Conservation (phyloP, 2,888 invertebrate genomes). For the Rosalia funebris region DNA sequence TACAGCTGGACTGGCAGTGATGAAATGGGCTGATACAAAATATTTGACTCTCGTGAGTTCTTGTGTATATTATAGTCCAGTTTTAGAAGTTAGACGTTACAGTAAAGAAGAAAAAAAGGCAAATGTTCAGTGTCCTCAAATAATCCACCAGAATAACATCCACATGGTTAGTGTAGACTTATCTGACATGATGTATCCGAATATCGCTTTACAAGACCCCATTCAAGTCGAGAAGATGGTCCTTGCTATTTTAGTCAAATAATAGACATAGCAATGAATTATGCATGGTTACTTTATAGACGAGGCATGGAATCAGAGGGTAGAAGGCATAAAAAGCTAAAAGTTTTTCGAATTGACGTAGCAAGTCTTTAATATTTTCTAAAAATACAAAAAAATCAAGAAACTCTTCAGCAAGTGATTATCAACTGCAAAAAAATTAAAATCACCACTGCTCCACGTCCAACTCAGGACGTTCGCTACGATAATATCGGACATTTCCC, state of each 20-base stretch:
- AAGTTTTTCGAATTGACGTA: background rate
- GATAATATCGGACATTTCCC: background rate
- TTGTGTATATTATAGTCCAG: background rate
- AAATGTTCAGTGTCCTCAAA: background rate
- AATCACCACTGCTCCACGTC: too few relatives aligned
- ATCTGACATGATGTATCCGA: too few relatives aligned
- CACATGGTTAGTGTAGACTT: too few relatives aligned
- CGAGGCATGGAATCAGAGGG: background rate
- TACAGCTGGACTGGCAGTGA: background rate
- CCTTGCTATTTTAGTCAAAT: background rate
- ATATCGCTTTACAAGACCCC: background rate
- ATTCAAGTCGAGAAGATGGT: background rate
- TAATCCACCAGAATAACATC: background rate
- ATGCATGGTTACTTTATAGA: background rate
- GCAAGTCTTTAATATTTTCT: background rate
- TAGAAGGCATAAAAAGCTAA: background rate
- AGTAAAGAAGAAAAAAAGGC: background rate
- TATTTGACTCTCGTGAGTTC: background rate
- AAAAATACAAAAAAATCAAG: background rate
- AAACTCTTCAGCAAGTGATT: too few relatives aligned
- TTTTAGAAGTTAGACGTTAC: background rate
- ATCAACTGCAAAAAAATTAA: too few relatives aligned
- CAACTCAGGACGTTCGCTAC: too few relatives aligned
- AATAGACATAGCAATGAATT: background rate
- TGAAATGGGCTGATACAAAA: background rate